Base-by-base conservation (phyloP, 1,140 invertebrate species). In the Dufourea novaeangliae region DNA sequence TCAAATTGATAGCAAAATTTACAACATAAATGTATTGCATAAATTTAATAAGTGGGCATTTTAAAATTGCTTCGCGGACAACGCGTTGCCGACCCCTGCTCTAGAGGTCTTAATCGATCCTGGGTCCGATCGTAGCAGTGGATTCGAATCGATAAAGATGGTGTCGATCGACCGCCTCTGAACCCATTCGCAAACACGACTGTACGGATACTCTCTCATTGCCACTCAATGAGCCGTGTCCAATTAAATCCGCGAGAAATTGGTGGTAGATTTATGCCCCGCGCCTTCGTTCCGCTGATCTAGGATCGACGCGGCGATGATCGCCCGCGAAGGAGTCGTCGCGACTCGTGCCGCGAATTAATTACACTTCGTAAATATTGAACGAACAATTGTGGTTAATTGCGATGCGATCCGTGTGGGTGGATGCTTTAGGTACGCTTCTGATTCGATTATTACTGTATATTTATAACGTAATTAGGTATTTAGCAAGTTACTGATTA, bases 161-260 rank as follows among this genome's bases (percentile, higher is more conserved):
- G 34, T 3, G 2, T 41, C 57, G 29, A 34, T 61, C n/a, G 22
- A n/a, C 20, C 25, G 32, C n/a, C 32, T 37, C 7, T 41, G n/a
- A 62, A 41, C 25, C 20, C 54, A 57, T 27, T 29, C n/a, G 54
- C 46, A n/a, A n/a, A 50, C 6, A 17, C 46, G 4, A 8, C 46
- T 50, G 20, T n/a, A 50, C 46, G n/a, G n/a, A n/a, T n/a, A n/a
- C 46, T 50, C 46, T n/a, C 46, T 50, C 46, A 50, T 50, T 50
- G n/a, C 46, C 46, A 50, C 46, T 50, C 46, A 50, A 50, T 50
- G 46, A 50, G 46, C 46, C 46, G 46, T 50, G n/a, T 20, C 46
- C 46, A 50, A 50, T 50, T 50, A 50, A 50, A 50, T 50, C 46
- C 46, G 46, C 46, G 46, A 50, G 46, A 50, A 50, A 50, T 50